Percentiles rank a stretch among this genome's conserved stretches.
These are phyloP conservation scores for Fragum whitleyi DNA, from an alignment of 2,888 invertebrate species.

Conservation along the genomic window DNA sequence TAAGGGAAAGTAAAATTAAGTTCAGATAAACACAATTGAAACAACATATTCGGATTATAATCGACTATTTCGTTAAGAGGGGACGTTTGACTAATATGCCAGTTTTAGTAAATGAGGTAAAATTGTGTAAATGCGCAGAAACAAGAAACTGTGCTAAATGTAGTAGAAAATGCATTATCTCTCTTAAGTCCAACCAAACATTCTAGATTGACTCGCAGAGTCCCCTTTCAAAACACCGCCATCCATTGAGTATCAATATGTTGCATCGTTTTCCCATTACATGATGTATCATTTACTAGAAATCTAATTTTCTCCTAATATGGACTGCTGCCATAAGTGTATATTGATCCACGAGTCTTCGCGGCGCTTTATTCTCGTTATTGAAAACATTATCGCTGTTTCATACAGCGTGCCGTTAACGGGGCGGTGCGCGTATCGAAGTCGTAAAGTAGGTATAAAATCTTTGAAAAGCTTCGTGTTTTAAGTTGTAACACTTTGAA, in stretches of 20 bases:
- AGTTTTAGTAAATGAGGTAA: no score
- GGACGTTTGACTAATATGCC: no score
- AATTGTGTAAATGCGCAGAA: no score
- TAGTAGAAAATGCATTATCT: no score
- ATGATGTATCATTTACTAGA: constrained; percentile 44
- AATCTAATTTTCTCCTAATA: constrained; percentile 60
- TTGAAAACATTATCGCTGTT: constrained; percentile 8
- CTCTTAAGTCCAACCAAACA: no score
- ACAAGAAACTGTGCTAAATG: no score
- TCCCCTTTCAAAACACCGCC: neutral
- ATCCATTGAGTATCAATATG: constrained; percentile 27
- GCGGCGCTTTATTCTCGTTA: constrained; percentile 18
- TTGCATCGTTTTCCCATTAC: constrained; percentile 30
- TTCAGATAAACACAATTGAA: no score
- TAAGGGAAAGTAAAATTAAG: no score
- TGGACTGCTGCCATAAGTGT: constrained; percentile 58
- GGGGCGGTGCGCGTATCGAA: constrained; percentile 44
- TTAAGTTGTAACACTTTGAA: neutral
- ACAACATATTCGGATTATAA: no score
- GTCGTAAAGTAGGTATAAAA: neutral
- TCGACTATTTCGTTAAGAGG: no score
- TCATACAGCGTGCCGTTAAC: constrained; percentile 34
- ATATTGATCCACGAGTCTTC: constrained; percentile 48
- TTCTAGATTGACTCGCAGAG: neutral
- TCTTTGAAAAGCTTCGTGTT: neutral